A percentile compares a stretch with the other conserved stretches of the same genome.
Evolutionary conservation across 30 jellyfish, hydroid and myxozoan genomes (phyloP).

Genomic region (Phacellophora camtschatica): DNA sequence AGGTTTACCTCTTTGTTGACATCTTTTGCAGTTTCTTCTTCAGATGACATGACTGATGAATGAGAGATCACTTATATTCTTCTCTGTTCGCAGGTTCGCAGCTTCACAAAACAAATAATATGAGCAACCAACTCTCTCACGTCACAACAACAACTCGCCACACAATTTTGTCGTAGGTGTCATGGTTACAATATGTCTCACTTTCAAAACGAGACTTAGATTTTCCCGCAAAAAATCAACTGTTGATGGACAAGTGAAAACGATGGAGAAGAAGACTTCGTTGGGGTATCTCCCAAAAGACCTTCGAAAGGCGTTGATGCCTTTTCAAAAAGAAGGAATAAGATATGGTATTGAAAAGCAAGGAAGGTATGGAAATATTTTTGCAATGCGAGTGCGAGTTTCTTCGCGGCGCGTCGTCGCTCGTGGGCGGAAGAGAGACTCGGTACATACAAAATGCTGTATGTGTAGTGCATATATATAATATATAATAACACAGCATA

Average conservation of each 20-base stretch:
- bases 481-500: too few relatives aligned
- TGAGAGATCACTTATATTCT: too few relatives aligned
- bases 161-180: background rate
- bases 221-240: too few relatives aligned
- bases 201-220: background rate
- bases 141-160: background rate
- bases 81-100: too few relatives aligned
- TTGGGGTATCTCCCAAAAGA: constrained; percentile 56
- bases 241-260: too few relatives aligned
- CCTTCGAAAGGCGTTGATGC: constrained; percentile 66
- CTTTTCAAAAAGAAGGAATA: constrained; percentile 76
- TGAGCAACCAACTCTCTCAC: background rate
- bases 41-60: background rate
- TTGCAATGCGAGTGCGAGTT: too few relatives aligned
- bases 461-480: too few relatives aligned
- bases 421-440: too few relatives aligned
- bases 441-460: too few relatives aligned
- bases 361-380: constrained; percentile 87
- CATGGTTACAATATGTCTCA: background rate
- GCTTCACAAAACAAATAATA: background rate
- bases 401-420: too few relatives aligned
- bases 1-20: background rate
- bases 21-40: background rate
- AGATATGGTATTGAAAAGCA: constrained; percentile 77
- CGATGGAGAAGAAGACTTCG: constrained; percentile 8